Percentiles rank a stretch among this genome's conserved stretches.
Conservation (phyloP, 1,140 invertebrate species). For the Papilio helenus region DNA sequence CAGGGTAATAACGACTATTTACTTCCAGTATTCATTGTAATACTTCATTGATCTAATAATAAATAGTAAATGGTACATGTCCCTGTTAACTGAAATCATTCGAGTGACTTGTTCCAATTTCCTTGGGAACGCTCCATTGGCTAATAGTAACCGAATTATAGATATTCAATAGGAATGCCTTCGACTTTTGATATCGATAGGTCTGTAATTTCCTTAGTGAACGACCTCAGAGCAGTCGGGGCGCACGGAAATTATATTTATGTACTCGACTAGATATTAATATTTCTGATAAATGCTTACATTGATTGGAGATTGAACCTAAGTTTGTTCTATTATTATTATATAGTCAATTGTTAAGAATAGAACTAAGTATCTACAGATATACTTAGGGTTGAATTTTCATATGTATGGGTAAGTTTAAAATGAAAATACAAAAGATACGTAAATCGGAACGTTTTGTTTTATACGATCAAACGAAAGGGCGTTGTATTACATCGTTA, state of each 20-base stretch:
- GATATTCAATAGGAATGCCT: conserved; percentile 34
- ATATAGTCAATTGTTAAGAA: neutral
- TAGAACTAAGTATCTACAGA: too few relatives aligned
- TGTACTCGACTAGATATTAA: conserved; percentile 6
- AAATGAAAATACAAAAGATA: neutral
- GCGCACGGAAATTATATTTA: conserved; percentile 31
- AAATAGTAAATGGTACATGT: neutral
- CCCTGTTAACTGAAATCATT: neutral
- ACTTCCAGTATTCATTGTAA: too few relatives aligned
- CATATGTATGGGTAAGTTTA: neutral
- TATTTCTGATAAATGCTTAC: neutral
- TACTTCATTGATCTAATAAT: neutral
- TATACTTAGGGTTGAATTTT: neutral
- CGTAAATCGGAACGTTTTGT: neutral
- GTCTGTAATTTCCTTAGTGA: conserved; percentile 37
- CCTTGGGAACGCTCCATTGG: conserved; percentile 31
- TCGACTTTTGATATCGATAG: conserved; percentile 34
- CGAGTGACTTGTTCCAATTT: conserved; percentile 33
- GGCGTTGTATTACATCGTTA: neutral
- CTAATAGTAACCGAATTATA: conserved; percentile 38
- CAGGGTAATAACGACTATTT: too few relatives aligned
- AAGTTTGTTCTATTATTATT: neutral
- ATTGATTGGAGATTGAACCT: neutral
- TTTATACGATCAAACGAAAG: conserved; percentile 9
- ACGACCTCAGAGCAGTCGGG: conserved; percentile 8